A percentile compares a stretch with the other conserved stretches of the same genome.
Evolutionary conservation across 2,888 invertebrate species (phyloP).

Genomic region (Cerastis leucographa): DNA sequence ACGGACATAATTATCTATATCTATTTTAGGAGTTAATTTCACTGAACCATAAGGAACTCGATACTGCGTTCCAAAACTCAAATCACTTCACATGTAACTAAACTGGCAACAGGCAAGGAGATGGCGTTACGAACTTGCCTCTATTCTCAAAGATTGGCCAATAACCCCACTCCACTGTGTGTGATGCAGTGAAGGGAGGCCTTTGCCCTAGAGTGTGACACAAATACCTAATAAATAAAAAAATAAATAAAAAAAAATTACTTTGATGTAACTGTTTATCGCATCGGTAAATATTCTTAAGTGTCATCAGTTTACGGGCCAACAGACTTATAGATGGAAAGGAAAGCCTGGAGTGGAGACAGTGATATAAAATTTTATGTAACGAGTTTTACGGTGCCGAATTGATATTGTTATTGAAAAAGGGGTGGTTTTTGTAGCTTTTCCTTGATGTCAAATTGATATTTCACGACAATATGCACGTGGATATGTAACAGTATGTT

Average conservation of each 20-base stretch:
- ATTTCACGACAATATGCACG: constrained; percentile 31
- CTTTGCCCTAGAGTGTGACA: too few species aligned
- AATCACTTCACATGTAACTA: too few species aligned
- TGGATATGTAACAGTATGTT: constrained; percentile 17
- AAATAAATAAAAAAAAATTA: too few species aligned
- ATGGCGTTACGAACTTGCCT: too few species aligned
- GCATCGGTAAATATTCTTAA: not conserved
- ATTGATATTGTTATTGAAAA: constrained; percentile 57
- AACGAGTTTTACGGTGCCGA: constrained; percentile 42
- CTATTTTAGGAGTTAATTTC: too few species aligned
- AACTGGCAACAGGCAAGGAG: too few species aligned
- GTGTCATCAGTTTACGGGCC: not conserved
- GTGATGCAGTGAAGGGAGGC: too few species aligned
- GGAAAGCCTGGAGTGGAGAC: constrained; percentile 9
- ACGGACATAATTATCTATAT: too few species aligned
- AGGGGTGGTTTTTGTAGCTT: constrained; percentile 20
- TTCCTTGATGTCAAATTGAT: constrained; percentile 36
- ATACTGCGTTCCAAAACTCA: too few species aligned
- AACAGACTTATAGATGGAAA: not conserved
- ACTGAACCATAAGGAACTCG: too few species aligned
- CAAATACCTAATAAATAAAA: not conserved
- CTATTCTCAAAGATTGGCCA: not conserved
- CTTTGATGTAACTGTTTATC: not conserved
- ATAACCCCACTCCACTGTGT: too few species aligned
- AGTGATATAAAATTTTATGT: constrained; percentile 45